A percentile compares a stretch with the other conserved stretches of the same genome.
Conservation (phyloP, 2,797 vertebrate genomes). For the Phylloscopus collybita region DNA sequence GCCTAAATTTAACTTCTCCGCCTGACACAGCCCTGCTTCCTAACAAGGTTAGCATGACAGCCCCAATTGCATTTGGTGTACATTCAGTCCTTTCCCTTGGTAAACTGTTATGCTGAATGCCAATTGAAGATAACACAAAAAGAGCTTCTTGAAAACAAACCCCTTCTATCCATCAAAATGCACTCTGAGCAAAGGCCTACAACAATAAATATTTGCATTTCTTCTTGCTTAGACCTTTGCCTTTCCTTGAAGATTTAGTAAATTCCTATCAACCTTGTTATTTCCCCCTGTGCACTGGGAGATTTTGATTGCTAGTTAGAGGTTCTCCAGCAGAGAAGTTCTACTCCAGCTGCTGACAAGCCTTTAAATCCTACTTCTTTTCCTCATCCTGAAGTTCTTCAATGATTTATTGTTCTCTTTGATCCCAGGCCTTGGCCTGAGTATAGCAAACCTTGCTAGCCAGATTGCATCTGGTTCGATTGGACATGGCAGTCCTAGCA, state of each 20-base stretch:
- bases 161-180: not conserved
- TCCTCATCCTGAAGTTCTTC: not conserved
- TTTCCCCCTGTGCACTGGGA: not conserved
- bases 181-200: not conserved
- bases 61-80: not conserved
- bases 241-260: not conserved
- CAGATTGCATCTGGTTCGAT: not conserved
- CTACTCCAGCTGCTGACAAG: not conserved
- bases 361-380: conserved; percentile 15
- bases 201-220: not conserved
- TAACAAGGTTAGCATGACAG: not conserved
- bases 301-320: not conserved
- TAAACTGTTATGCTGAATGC: not conserved
- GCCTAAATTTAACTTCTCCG: not conserved
- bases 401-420: not conserved
- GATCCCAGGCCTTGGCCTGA: not conserved
- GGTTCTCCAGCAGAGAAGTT: not conserved
- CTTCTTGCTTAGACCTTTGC: not conserved
- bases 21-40: not conserved
- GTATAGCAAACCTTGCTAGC: not conserved
- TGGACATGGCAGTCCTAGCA: not conserved
- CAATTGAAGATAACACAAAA: not conserved
- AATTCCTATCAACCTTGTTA: not conserved
- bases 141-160: not conserved
- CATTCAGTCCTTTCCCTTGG: not conserved